phyloP scores from a whole-genome alignment of 1,140 invertebrate species.

The Aphaenogaster ashmeadi region DNA sequence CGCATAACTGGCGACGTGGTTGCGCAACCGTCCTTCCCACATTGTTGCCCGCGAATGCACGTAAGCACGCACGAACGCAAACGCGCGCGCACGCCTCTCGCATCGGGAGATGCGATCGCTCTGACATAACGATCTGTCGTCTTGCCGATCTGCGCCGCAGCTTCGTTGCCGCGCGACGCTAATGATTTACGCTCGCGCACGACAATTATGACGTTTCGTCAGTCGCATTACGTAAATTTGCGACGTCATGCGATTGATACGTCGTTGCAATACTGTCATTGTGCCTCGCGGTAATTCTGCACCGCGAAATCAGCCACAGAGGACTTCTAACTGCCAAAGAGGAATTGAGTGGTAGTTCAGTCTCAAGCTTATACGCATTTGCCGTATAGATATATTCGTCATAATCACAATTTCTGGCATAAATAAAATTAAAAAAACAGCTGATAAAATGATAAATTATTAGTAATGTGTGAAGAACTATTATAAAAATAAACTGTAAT shows the following conservation, averaged over 20 bases:
- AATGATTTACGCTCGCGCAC: constrained; percentile 19
- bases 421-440: neutral
- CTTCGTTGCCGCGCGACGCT: neutral
- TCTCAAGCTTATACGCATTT: neutral
- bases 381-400: neutral
- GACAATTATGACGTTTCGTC: constrained; percentile 57
- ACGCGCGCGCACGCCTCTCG: constrained; percentile 1
- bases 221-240: constrained; percentile 30
- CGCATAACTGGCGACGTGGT: constrained; percentile 68
- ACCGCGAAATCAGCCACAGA: neutral
- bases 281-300: neutral
- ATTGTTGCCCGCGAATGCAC: constrained; percentile 66
- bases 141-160: constrained; percentile 34
- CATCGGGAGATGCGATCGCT: constrained; percentile 54
- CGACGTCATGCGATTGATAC: constrained; percentile 49
- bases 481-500: neutral
- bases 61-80: constrained; percentile 28
- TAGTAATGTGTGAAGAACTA: neutral
- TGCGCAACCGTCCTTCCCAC: constrained; percentile 68
- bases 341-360: neutral
- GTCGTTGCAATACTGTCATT: constrained; percentile 18
- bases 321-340: neutral
- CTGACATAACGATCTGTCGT: constrained; percentile 63
- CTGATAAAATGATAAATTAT: neutral
- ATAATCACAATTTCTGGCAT: neutral